Conservation (phyloP, 1,140 invertebrate genomes). For the Drosophila saltans region DNA sequence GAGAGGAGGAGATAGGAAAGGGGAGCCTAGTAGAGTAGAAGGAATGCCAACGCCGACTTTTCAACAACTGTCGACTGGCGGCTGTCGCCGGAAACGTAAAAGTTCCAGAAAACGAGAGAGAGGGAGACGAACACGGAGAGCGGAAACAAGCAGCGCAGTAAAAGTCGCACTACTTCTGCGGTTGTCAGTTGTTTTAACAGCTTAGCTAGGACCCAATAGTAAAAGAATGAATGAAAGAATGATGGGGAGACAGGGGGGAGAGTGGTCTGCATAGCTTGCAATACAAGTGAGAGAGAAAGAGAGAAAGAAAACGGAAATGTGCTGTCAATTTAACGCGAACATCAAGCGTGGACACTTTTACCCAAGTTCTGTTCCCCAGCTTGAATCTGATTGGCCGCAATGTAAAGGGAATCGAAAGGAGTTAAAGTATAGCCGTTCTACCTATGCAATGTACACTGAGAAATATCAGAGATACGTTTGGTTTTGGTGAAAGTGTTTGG, state of each 20-base stretch:
- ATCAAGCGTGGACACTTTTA: conserved; percentile 18
- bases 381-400: conserved; percentile 12
- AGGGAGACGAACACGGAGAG: conserved; percentile 18
- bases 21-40: background rate
- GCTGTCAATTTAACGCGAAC: conserved; percentile 70
- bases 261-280: too few species aligned
- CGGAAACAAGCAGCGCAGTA: conserved; percentile 75
- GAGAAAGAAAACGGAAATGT: conserved; percentile 57
- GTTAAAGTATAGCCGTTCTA: background rate
- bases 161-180: conserved; percentile 80
- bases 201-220: conserved; percentile 42
- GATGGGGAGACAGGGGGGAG: too few species aligned
- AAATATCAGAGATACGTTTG: background rate
- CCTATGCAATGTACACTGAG: background rate
- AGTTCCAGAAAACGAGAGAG: conserved; percentile 47
- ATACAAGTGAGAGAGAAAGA: background rate
- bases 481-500: too few species aligned
- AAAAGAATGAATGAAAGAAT: conserved; percentile 2
- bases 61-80: conserved; percentile 77
- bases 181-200: conserved; percentile 80
- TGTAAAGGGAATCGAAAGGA: background rate
- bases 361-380: conserved; percentile 4
- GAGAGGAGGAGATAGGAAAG: background rate
- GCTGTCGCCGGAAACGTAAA: conserved; percentile 79
- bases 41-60: conserved; percentile 54